Conservation (phyloP, 2,113 vertebrate species). For the Dicaeum eximium region DNA sequence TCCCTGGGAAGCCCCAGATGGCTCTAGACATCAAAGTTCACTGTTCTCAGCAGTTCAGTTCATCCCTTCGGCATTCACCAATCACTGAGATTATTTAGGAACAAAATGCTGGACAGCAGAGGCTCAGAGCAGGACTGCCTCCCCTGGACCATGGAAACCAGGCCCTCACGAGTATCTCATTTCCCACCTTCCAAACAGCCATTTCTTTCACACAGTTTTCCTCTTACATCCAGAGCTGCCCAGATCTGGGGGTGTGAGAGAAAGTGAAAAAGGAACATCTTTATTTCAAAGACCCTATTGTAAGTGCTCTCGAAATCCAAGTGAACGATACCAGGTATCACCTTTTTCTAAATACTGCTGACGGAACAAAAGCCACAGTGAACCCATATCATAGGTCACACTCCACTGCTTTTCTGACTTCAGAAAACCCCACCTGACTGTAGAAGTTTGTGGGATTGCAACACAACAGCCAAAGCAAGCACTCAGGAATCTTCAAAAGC, state of each 20-base stretch:
- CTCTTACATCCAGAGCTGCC: not conserved
- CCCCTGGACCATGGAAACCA: not conserved
- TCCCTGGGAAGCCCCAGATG: not conserved
- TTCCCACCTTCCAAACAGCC: not conserved
- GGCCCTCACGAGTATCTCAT: not conserved
- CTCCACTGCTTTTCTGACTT: not conserved
- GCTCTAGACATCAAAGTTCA: fast-evolving
- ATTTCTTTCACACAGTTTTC: not conserved
- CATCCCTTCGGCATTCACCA: not conserved
- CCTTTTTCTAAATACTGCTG: not conserved
- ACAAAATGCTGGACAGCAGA: not conserved
- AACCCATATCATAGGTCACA: not conserved
- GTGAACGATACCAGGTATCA: not conserved
- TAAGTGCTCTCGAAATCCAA: not conserved
- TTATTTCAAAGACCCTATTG: not conserved
- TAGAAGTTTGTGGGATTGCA: not conserved
- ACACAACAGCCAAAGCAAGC: not conserved
- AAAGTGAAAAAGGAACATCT: not conserved
- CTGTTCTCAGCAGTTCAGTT: not conserved
- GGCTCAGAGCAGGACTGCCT: not conserved
- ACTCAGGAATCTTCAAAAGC: not conserved
- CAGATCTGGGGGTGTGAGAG: not conserved
- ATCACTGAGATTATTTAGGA: not conserved
- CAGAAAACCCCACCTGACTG: not conserved
- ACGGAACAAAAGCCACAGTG: not conserved